Percentiles rank a stretch among this genome's conserved stretches.
Conservation (phyloP, 2,113 vertebrate species). For the Corythoichthys intestinalis region DNA sequence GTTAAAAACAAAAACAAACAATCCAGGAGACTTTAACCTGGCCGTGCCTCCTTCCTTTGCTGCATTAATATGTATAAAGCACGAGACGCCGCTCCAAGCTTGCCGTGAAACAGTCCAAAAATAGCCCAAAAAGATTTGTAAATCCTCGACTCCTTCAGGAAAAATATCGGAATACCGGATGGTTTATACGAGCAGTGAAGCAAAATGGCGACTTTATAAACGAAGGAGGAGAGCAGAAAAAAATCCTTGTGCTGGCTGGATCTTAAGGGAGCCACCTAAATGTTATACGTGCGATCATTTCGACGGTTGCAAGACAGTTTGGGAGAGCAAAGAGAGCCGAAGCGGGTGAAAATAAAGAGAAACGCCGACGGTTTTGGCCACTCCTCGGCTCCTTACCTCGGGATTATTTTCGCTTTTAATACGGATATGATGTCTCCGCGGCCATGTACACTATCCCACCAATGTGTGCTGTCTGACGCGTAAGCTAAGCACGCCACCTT, state of each 20-base stretch:
- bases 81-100: slow-evolving; percentile 63
- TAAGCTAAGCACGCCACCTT: slow-evolving; percentile 74
- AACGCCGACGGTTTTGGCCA: slow-evolving; percentile 39
- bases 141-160: slow-evolving; percentile 53
- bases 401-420: slow-evolving; percentile 63
- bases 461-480: slow-evolving; percentile 73
- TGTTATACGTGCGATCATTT: slow-evolving; percentile 69
- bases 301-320: slow-evolving; percentile 58
- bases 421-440: slow-evolving; percentile 67
- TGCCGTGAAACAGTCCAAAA: slow-evolving; percentile 56
- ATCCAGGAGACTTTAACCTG: slow-evolving; percentile 64
- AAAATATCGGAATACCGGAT: slow-evolving; percentile 72
- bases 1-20: slow-evolving; percentile 30
- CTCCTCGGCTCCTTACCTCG: slow-evolving; percentile 72
- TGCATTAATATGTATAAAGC: slow-evolving; percentile 72
- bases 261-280: slow-evolving; percentile 71
- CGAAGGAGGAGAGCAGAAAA: slow-evolving; percentile 79
- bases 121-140: slow-evolving; percentile 41
- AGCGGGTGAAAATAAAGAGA: slow-evolving; percentile 56
- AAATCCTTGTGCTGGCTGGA: slow-evolving; percentile 70
- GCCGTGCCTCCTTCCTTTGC: slow-evolving; percentile 50
- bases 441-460: slow-evolving; percentile 74
- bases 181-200: slow-evolving; percentile 82
- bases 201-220: slow-evolving; percentile 95
- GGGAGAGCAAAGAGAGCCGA: slow-evolving; percentile 59